phyloP scores from a whole-genome alignment of 2,797 vertebrate genomes.

The Paedocypris micromegethes region DNA sequence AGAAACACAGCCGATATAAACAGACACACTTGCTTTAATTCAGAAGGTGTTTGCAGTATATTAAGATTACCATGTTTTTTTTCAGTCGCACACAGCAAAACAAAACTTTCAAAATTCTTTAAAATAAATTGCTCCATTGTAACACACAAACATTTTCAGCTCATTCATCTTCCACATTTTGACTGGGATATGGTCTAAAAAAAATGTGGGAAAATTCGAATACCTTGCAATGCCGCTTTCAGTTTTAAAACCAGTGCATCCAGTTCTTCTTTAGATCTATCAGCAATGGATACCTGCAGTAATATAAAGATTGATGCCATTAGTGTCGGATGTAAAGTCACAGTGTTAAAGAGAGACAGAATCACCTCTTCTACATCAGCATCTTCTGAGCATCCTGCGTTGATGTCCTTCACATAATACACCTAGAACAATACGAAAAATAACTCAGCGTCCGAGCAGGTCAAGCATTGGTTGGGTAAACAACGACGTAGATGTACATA shows the following conservation, averaged over 20 bases:
- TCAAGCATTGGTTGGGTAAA: neutral
- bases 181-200: too few relatives aligned
- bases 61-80: too few relatives aligned
- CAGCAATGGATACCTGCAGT: constrained; percentile 73
- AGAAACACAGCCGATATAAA: neutral
- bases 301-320: too few relatives aligned
- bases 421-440: constrained; percentile 62
- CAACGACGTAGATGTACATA: constrained; percentile 61
- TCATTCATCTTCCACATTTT: too few relatives aligned
- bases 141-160: too few relatives aligned
- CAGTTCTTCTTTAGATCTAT: constrained; percentile 72
- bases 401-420: constrained; percentile 84
- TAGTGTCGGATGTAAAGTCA: too few relatives aligned
- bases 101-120: too few relatives aligned
- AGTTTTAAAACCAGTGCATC: constrained; percentile 74
- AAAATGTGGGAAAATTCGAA: constrained; percentile 35
- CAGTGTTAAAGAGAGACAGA: too few relatives aligned
- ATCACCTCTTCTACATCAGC: constrained; percentile 69
- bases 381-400: constrained; percentile 71
- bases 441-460: neutral
- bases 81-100: too few relatives aligned
- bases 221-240: constrained; percentile 73
- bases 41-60: too few relatives aligned
- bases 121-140: too few relatives aligned
- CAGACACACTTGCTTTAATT: too few relatives aligned